Evolutionary conservation across 2,888 invertebrate species (phyloP).

Genomic region (Drosophila mettleri): DNA sequence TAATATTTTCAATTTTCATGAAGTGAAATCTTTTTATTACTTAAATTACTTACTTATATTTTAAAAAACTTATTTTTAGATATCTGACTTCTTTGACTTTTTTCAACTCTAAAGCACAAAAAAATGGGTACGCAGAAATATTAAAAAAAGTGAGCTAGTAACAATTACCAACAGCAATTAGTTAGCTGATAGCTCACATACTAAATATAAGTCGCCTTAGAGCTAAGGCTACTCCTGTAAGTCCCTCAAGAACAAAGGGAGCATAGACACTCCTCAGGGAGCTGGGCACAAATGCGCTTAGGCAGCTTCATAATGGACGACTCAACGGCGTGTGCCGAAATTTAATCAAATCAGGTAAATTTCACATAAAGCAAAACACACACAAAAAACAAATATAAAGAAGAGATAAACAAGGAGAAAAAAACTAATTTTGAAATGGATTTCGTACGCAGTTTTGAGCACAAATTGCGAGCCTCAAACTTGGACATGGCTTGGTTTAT

Average conservation of each 20-base stretch:
- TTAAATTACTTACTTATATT: too few relatives aligned
- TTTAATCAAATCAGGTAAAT: slow-evolving; percentile 84
- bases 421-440: slow-evolving; percentile 82
- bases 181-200: slow-evolving; percentile 4
- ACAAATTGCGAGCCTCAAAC: slow-evolving; percentile 68
- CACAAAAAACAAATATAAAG: slow-evolving; percentile 13
- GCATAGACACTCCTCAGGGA: slow-evolving; percentile 1
- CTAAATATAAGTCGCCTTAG: background rate
- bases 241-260: background rate
- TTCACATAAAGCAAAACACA: slow-evolving; percentile 81
- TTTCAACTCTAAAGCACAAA: too few relatives aligned
- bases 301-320: slow-evolving; percentile 30
- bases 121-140: slow-evolving; percentile 8
- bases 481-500: slow-evolving; percentile 44
- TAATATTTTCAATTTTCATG: too few relatives aligned
- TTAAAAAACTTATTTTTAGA: too few relatives aligned
- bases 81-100: too few relatives aligned
- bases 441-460: slow-evolving; percentile 78
- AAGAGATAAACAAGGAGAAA: slow-evolving; percentile 30
- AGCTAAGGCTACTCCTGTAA: too few relatives aligned
- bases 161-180: slow-evolving; percentile 30
- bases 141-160: background rate
- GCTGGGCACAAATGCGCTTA: slow-evolving; percentile 31
- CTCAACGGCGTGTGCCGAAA: slow-evolving; percentile 52
- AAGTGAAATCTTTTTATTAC: too few relatives aligned